Conservation (phyloP, 2,888 invertebrate genomes). For the Coleophora deauratella region DNA sequence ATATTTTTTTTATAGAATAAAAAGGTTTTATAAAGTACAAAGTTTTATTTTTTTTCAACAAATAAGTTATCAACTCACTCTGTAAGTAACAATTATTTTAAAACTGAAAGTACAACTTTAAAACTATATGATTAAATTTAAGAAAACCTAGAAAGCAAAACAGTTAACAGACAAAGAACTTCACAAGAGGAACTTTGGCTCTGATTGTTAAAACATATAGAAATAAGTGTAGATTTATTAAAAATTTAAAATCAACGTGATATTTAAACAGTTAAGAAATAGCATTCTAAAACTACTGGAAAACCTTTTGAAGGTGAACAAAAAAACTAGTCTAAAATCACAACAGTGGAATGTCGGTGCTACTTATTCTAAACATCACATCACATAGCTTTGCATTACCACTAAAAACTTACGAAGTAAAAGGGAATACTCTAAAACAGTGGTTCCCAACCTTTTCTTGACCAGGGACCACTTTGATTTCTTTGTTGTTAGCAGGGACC, state of each 20-base stretch:
- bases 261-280: constrained; percentile 10
- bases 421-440: constrained; percentile 10
- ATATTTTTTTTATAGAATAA: too few species aligned
- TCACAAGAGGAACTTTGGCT: constrained; percentile 30
- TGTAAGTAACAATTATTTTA: constrained; percentile 33
- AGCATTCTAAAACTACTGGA: neutral
- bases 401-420: constrained; percentile 23
- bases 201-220: constrained; percentile 21
- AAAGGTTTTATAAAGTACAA: constrained; percentile 22
- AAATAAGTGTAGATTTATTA: constrained; percentile 20
- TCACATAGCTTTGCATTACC: constrained; percentile 59
- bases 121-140: constrained; percentile 27
- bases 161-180: constrained; percentile 15
- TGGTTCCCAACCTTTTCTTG: too few species aligned
- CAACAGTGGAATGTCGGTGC: constrained; percentile 67
- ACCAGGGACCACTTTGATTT: too few species aligned
- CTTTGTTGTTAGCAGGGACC: too few species aligned
- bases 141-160: constrained; percentile 21
- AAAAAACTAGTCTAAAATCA: constrained; percentile 53
- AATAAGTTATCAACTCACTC: constrained; percentile 43
- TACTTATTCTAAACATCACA: constrained; percentile 65
- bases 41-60: constrained; percentile 55
- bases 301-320: constrained; percentile 30
- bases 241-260: constrained; percentile 22
- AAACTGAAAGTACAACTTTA: constrained; percentile 29